Base-by-base conservation (phyloP, 2,797 vertebrate genomes). In the Oreortyx pictus region DNA sequence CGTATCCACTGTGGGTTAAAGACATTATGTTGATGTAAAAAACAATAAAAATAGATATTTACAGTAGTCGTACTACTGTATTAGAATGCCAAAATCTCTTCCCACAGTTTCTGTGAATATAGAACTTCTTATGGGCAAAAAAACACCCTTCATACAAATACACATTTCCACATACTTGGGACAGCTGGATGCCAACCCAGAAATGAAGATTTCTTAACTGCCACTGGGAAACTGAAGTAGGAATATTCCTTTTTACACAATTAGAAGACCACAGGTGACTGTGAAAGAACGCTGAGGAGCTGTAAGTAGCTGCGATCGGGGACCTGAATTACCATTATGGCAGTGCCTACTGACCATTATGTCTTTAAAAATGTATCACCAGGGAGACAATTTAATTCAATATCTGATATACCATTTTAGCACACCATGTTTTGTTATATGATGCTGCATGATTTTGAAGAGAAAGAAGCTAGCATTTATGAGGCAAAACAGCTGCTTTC, bases 91-190 rank as follows among this genome's bases (percentile, higher is more conserved):
- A 90, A 81, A 86, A 66, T 70, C 17, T 83, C 84, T 92, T 95
- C 93, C 92, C 89, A 87, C 87, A 68, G 73, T 13, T 93, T 92
- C 85, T 66, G 29, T 81, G 94, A 94, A 94, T 92, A 92, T 70
- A 95, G 88, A 91, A 88, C 6, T 16, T 84, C 61, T 94, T 81
- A 82, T 70, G 29, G 31, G 70, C 7, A 46, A 71, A 86, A 37
- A 56, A 64, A 39, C 11, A 7, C 2, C 46, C 35, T 76, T 71
- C 56, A 62, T 61, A 64, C 19, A 85, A 94, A 94, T 66, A 82
- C 39, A 76, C 88, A 92, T 95, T 88, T 93, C 74, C 67, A 83
- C 43, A 23, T 70, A 62, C 61, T 78, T 85, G 70, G 70, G 79
- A 92, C 79, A 94, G 66, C 44, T 93, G 84, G 59, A 87, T 87